Evolutionary conservation across 2,888 invertebrate species (phyloP), one percentile per base, ranked within the genome.

Genomic region (Pelosia muscerda): DNA sequence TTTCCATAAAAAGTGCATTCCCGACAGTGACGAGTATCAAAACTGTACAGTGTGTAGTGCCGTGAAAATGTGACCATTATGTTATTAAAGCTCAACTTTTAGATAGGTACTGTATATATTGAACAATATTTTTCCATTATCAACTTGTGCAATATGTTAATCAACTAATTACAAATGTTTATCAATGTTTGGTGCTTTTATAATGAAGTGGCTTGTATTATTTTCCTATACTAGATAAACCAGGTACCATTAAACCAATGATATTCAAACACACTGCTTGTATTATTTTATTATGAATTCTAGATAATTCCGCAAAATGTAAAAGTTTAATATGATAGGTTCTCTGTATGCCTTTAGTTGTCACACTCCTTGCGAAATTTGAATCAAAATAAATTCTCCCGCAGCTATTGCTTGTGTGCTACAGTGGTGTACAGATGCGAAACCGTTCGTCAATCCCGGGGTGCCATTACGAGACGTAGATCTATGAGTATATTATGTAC

Each of bases 1-100:
- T 11, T 99, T 98, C 90, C 99, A 99, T 88, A 96, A 97, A 87
- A 96, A 96, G 71, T 99, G 99, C 89, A 92, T 98, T 76, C 97
- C 97, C 0, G 95, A 90, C 8, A 90, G 90, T 42, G 85, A 83
- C 19, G 84, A 86, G 68, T 87, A 87, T 75, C 84, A 87, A 65
- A 84, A 81, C 73, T 95, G 95, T 80, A 85, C 87, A 38, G 90
- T 95, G 54, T 94, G 95, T 80, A 91, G 89, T 82, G 94, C 94
- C 11, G 92, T 93, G 54, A 90, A 92, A 79, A 92, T 94, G 92
- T 94, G 91, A 93, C 84, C 78, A 25, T 34, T 72, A 56, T 69
- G 55, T 38, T 75, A 38, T 38, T 75, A 70, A 81, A 77, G 89
- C 91, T 90, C 90, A 91, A 89, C 72, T 75, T 72, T 65, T 87